Base-by-base conservation (phyloP, 2,888 invertebrate genomes). In the Allolobophora icterica region DNA sequence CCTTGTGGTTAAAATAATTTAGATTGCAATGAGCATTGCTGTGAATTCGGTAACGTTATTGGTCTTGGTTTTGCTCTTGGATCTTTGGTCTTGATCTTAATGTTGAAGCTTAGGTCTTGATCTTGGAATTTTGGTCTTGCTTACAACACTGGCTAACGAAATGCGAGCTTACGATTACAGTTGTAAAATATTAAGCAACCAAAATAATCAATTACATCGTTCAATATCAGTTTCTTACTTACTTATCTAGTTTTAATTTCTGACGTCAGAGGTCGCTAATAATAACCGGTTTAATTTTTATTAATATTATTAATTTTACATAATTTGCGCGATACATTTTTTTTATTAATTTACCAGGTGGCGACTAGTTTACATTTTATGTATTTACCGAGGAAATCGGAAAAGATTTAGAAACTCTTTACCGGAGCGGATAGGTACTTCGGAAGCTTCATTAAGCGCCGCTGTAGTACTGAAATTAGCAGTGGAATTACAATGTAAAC, bases 251-350 rank as follows among this genome's bases (percentile, higher is more conserved):
- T 71, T n/a, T 71, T n/a, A 71, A n/a, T 71, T 71, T 71, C 71
- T 71, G 71, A n/a, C 71, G 71, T 71, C 71, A 71, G 71, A 71
- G 71, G 71, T 71, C 71, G 71, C n/a, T 71, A 71, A n/a, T 71
- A 71, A 71, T n/a, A 71, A 71, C 11, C n/a, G n/a, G 71, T 71
- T n/a, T 71, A 17, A 71, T 71, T 71, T 71, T 71, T 24, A 30
- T 30, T n/a, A 8, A 71, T 71, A 71, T 71, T n/a, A 11, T 71
- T 30, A 4, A 71, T n/a, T 71, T 71, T 71, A 30, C 71, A 11
- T n/a, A 71, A 71, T 71, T 71, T 30, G 71, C 71, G 30, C 13
- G n/a, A n/a, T 71, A 8, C 52, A 21, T n/a, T 8, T n/a, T 71
- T n/a, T 71, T 71, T 71, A 71, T 71, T 71, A 71, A 30, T 71